These are phyloP conservation scores for Andricus quercusramuli DNA, from an alignment of 2,888 invertebrate species.

Conservation along the genomic window DNA sequence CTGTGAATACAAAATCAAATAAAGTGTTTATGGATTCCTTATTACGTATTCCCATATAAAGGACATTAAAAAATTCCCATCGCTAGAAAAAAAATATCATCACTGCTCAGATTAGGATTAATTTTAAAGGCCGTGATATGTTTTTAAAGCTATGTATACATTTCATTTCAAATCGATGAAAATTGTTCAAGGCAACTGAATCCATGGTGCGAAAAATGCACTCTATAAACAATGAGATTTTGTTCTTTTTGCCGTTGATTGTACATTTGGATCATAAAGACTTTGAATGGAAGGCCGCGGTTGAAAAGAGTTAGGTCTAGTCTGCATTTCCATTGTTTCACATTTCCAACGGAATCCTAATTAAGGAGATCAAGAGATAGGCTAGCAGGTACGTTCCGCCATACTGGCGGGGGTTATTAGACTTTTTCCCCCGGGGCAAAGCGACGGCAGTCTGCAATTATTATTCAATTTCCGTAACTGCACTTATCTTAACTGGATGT, in stretches of 20 bases:
- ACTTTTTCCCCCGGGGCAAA: constrained; percentile 50
- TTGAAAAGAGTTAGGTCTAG: not conserved
- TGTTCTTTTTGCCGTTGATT: not conserved
- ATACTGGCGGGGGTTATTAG: constrained; percentile 60
- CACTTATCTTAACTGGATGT: constrained; percentile 72
- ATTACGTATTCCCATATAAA: not conserved
- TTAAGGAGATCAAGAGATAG: constrained; percentile 70
- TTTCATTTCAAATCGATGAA: not conserved
- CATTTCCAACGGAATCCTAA: constrained; percentile 68
- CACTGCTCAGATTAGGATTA: not conserved
- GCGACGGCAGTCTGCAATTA: constrained; percentile 68
- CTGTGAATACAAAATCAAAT: constrained; percentile 28
- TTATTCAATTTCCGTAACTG: constrained; percentile 75
- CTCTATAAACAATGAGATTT: not conserved
- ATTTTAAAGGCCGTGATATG: not conserved
- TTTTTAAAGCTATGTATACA: not conserved
- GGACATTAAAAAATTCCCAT: not conserved
- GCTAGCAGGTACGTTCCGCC: constrained; percentile 45
- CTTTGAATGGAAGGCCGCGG: not conserved
- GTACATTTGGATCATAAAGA: not conserved
- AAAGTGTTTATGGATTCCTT: not conserved
- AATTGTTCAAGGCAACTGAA: not conserved
- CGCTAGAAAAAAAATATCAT: not conserved
- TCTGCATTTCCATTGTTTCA: constrained; percentile 63
- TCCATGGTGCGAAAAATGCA: not conserved